Evolutionary conservation across 2,113 vertebrate genomes (phyloP), one percentile per base, ranked within the genome.

Genomic region (Alosa alosa): DNA sequence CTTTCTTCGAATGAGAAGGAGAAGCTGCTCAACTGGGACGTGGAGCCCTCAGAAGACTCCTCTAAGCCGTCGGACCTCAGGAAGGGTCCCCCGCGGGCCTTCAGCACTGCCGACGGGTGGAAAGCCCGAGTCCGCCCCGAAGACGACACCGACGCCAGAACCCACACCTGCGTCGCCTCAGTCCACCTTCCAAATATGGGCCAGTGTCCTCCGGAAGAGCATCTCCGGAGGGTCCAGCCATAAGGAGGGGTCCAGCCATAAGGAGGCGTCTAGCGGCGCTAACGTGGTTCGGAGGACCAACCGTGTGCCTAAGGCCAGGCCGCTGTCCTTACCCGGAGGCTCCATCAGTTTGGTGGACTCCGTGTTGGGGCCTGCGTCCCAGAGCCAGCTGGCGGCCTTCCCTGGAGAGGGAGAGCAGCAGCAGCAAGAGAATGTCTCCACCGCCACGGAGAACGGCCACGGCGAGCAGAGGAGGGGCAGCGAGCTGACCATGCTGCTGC

Each of bases 1-100:
- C 49, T 95, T 9, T 91, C 94, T 7, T 49, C 2, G 0, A 64
- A 86, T 4, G 91, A 93, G n/a, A 95, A 93, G 82, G 91, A 94
- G 89, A 94, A 90, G 87, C 93, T 95, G 9, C 90, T 95, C 31
- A 88, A 91, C 86, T 95, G 94, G 93, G 91, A 95, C 18, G 5
- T 90, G 6, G 31, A 68, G 1, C 39, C 89, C 41, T 55, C 87
- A 13, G 92, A 92, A 31, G 89, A 89, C 36, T 46, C 84, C 45
- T 44, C 60, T 47, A 55, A 41, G 13, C 55, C 75, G 18, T 0
- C 11, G 72, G 72, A 11, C 31, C 4, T 78, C 10, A 78, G 72
- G 36, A 78, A 39, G 10, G 72, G 72, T 15, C 15, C 31, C 31
- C 1, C 13, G 36, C 15, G 72, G 31, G 15, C 72, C 72, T 10